Evolutionary conservation across 2,113 vertebrate species (phyloP), one percentile per base, ranked within the genome.

Genomic region (Esox niger): DNA sequence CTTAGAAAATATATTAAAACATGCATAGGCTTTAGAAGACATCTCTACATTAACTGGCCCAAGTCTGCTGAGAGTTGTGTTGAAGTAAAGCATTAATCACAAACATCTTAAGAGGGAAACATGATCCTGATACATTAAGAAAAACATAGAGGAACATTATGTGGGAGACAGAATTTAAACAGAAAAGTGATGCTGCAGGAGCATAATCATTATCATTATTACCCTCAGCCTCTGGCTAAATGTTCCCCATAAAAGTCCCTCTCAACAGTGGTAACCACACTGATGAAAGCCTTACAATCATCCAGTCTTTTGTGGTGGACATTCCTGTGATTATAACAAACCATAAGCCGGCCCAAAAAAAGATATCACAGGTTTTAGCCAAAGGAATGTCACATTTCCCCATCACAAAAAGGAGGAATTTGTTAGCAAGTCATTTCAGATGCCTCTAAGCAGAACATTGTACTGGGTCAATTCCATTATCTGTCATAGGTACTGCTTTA

Each of bases 281-380:
- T 2, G 13, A 8, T 56, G 52, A 23, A 59, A 59, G 20, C 10
- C 38, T 23, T 68, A 76, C 73, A 75, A 74, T 57, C 79, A 64
- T 43, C 38, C 49, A 55, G 55, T 71, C 76, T 75, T 76, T 57
- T 17, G 29, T 74, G 62, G 70, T 69, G 47, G 20, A 55, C 63
- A 58, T 71, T 73, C 38, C 73, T 79, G 70, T 25, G 25, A 79
- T 71, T 66, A 2, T 71, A 77, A 21, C 0, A 11, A 64, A 69
- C 78, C 73, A 54, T 2, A 5, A 20, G 75, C 73, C 63, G 72
- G 25, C 35, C 68, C 31, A 76, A 59, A 71, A 74, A 27, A n/a
- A n/a, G n/a, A n/a, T n/a, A 30, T 62, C 57, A 38, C 31, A 11
- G 20, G 8, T 57, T 43, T 67, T 60, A 59, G 61, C 2, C 2